Evolutionary conservation across 2,113 vertebrate genomes (phyloP).

Genomic region (Bufo bufo): DNA sequence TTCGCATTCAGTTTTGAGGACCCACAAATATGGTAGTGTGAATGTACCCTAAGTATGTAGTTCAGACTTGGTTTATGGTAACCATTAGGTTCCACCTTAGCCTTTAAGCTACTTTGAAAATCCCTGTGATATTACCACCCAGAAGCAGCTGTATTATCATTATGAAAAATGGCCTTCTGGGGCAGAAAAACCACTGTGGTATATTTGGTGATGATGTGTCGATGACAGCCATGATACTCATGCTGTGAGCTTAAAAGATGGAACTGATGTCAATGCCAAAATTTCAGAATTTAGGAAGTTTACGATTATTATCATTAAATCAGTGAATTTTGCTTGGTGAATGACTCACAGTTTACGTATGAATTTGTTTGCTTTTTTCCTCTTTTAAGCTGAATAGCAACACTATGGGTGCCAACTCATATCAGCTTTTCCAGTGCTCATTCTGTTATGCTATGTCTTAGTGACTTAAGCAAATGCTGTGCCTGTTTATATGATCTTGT

Average conservation of each 20-base stretch:
- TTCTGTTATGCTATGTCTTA: slow-evolving; percentile 50
- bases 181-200: not conserved
- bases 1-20: too few relatives aligned
- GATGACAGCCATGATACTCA: not conserved
- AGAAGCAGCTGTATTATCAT: not conserved
- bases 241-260: not conserved
- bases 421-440: slow-evolving; percentile 52
- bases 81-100: not conserved
- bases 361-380: slow-evolving; percentile 23
- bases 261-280: slow-evolving; percentile 2
- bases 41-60: not conserved
- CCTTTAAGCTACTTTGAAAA: not conserved
- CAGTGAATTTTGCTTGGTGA: slow-evolving; percentile 23
- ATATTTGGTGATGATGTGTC: not conserved
- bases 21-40: too few relatives aligned
- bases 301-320: not conserved
- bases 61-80: not conserved
- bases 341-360: slow-evolving; percentile 14
- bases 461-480: slow-evolving; percentile 46
- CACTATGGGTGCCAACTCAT: slow-evolving; percentile 44
- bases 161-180: not conserved
- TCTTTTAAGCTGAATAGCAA: slow-evolving; percentile 10
- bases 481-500: slow-evolving; percentile 47
- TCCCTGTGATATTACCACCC: not conserved
- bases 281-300: slow-evolving; percentile 19